Base-by-base conservation (phyloP, 2,888 invertebrate species). In the Pimpla rufipes region DNA sequence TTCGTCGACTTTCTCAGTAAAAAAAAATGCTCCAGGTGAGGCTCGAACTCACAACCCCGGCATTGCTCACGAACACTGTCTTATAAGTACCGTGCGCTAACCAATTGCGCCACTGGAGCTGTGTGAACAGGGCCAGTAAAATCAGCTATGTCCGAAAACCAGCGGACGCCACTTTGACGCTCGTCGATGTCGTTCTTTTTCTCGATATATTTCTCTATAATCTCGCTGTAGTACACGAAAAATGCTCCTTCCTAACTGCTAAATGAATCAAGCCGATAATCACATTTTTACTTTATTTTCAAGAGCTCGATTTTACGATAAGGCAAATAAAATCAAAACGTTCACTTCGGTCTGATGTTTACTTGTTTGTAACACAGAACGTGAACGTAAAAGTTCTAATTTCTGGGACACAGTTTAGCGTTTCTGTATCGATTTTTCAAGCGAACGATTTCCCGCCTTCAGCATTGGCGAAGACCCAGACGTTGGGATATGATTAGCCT, bases 1-100 rank as follows among this genome's bases (percentile, higher is more conserved):
- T 6, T 23, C 18, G 18, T n/a, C n/a, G 11, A 1, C 21, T 45
- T 64, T n/a, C 16, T 16, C 16, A 35, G 91, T 90, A 92, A 94
- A 95, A 94, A 94, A 93, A 92, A 93, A 93, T 98, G 97, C 97
- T 97, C 98, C 97, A 97, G 98, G 98, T 98, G 98, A 98, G 98
- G 98, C 97, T 98, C 98, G 98, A 98, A 98, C 98, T 98, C 98
- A 97, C 98, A 98, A 98, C 98, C 98, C 98, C 98, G 98, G 98
- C 98, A 98, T 98, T 93, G 97, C 98, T 98, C 97, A 97, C 96
- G 96, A 96, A 96, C 95, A 98, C 98, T 98, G 98, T 96, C 97
- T 96, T 97, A 98, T 98, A 98, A 98, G 98, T 98, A 98, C 98
- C 98, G 98, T 98, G 98, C 98, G 98, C 98, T 98, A 98, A 98